Evolutionary conservation across 2,113 vertebrate species (phyloP).

Genomic region (Peromyscus polionotus): DNA sequence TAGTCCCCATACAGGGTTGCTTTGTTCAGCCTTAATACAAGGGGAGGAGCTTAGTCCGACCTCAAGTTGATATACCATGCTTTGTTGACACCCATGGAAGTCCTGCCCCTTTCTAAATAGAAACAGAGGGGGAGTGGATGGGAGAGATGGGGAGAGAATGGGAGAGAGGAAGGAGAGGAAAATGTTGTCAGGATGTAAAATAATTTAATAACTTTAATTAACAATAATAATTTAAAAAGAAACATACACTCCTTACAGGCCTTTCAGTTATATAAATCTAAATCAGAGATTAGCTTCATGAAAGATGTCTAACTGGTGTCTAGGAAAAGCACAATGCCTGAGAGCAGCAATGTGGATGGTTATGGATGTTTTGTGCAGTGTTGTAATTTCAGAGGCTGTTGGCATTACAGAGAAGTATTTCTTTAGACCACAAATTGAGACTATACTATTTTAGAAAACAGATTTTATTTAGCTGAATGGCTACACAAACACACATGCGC

Average conservation of each 20-base stretch:
- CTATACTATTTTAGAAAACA: background rate
- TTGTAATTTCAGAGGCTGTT: background rate
- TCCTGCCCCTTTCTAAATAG: background rate
- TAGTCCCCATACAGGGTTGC: no score
- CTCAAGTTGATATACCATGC: no score
- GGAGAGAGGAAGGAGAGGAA: background rate
- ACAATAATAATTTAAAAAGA: background rate
- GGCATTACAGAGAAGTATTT: background rate
- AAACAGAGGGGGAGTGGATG: background rate
- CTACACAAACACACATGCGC: background rate
- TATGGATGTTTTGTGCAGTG: conserved; percentile 20
- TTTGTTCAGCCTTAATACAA: no score
- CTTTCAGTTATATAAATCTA: conserved; percentile 59
- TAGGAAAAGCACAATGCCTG: conserved; percentile 12
- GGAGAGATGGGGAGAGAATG: background rate
- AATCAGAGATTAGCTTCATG: conserved; percentile 47
- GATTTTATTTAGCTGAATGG: background rate
- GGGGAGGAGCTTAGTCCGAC: no score
- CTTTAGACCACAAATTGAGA: background rate
- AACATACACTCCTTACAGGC: background rate
- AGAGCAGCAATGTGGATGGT: conserved; percentile 41
- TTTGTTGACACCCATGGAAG: no score
- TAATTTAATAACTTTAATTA: background rate
- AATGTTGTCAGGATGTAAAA: background rate
- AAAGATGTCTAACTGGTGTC: conserved; percentile 33